These are phyloP conservation scores for Picathartes gymnocephalus DNA, from an alignment of 2,113 vertebrate genomes.

Conservation along the genomic window DNA sequence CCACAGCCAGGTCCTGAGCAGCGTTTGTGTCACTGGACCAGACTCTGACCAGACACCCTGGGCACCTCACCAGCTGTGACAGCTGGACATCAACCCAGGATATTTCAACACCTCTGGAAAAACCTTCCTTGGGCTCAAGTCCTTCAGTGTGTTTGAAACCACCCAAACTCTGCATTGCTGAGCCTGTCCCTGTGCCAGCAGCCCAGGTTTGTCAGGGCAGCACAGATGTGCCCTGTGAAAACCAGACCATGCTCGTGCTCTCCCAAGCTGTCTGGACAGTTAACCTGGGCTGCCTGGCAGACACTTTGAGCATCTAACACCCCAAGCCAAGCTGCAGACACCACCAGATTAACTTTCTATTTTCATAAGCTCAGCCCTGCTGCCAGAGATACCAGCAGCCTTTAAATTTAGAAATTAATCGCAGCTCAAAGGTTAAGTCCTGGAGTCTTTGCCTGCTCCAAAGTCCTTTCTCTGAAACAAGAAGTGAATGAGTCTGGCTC, in stretches of 20 bases:
- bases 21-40: not conserved
- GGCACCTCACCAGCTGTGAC: not conserved
- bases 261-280: not conserved
- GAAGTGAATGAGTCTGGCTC: not conserved
- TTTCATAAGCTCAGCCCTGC: not conserved
- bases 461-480: not conserved
- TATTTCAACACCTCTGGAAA: not conserved
- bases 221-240: not conserved
- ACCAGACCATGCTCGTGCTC: rapidly evolving
- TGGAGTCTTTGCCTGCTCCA: not conserved
- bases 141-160: not conserved
- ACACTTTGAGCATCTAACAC: not conserved
- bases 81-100: rapidly evolving
- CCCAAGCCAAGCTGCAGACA: not conserved
- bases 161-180: not conserved
- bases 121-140: not conserved
- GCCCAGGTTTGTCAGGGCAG: not conserved
- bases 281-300: not conserved
- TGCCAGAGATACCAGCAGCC: not conserved
- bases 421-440: not conserved
- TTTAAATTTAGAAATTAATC: conserved; percentile 6
- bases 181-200: rapidly evolving
- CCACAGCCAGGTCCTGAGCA: not conserved
- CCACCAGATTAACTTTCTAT: not conserved
- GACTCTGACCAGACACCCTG: not conserved